A percentile compares a stretch with the other conserved stretches of the same genome.
Conservation (phyloP, 2,888 invertebrate genomes). For the Noctua comes region DNA sequence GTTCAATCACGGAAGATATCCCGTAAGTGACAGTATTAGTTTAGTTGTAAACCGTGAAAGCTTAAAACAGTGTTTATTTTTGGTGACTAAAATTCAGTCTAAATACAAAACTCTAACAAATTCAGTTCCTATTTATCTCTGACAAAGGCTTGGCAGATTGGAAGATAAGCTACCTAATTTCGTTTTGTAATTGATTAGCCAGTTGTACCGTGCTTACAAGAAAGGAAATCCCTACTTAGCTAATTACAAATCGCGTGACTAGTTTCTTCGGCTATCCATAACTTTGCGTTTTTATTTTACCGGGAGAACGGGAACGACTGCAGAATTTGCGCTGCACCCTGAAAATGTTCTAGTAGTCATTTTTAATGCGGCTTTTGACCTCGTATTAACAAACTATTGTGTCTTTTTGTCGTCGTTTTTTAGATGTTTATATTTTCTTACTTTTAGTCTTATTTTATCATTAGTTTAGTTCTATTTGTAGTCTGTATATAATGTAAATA, state of each 20-base stretch:
- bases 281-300: constrained; percentile 38
- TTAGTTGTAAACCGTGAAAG: too few relatives aligned
- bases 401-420: too few relatives aligned
- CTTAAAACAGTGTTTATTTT: too few relatives aligned
- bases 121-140: constrained; percentile 1
- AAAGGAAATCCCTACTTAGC: constrained; percentile 31
- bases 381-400: too few relatives aligned
- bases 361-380: constrained; percentile 11
- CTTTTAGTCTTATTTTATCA: too few relatives aligned
- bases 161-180: constrained; percentile 16
- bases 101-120: too few relatives aligned
- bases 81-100: too few relatives aligned
- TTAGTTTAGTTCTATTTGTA: too few relatives aligned
- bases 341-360: neutral
- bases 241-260: constrained; percentile 45
- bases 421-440: too few relatives aligned
- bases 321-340: constrained; percentile 36
- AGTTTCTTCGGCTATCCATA: constrained; percentile 29
- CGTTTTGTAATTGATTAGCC: constrained; percentile 26
- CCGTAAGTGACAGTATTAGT: too few relatives aligned
- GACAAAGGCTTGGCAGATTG: constrained; percentile 1
- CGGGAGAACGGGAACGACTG: constrained; percentile 15
- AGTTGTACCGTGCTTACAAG: constrained; percentile 6
- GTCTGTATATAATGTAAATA: too few relatives aligned
- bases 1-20: too few relatives aligned